Evolutionary conservation across 2,888 invertebrate species (phyloP).

Genomic region (Arrhopalites spinosus): DNA sequence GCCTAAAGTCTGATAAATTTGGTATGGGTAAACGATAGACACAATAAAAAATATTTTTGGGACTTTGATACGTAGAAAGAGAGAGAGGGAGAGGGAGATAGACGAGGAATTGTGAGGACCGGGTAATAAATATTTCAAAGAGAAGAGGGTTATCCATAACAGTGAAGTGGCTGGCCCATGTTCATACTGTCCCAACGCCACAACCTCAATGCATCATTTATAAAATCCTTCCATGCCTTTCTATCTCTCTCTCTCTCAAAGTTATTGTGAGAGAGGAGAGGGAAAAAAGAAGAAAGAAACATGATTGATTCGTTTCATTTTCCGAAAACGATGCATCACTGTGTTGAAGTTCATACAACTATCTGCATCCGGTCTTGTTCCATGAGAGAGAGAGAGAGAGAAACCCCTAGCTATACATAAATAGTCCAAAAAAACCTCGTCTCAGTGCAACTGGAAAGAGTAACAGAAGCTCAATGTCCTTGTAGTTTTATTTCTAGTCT

Average conservation of each 20-base stretch:
- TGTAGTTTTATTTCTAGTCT: too few species aligned
- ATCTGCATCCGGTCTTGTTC: slow-evolving; percentile 18
- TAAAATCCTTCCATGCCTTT: slow-evolving; percentile 19
- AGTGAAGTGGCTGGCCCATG: background rate
- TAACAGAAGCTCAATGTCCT: too few species aligned
- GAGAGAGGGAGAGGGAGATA: background rate
- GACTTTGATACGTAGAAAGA: background rate
- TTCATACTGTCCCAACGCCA: background rate
- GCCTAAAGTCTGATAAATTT: too few species aligned
- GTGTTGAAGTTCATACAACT: slow-evolving; percentile 12
- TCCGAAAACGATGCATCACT: slow-evolving; percentile 30
- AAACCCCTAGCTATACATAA: too few species aligned
- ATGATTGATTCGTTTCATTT: slow-evolving; percentile 37
- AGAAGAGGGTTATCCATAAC: slow-evolving; percentile 1
- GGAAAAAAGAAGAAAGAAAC: slow-evolving; percentile 15
- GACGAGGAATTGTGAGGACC: background rate
- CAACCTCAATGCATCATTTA: slow-evolving; percentile 21
- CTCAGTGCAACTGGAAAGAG: too few species aligned
- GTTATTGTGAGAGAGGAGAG: too few species aligned
- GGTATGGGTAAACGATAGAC: too few species aligned
- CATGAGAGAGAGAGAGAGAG: too few species aligned
- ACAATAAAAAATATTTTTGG: background rate
- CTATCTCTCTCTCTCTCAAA: slow-evolving; percentile 2
- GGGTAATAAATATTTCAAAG: slow-evolving; percentile 14
- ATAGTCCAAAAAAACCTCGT: too few species aligned